phyloP scores from a whole-genome alignment of 2,113 vertebrate species.

The Xenopus tropicalis region UCB_Xtro_10.0 CM004449.2:21475501-21476000 shows the following conservation, averaged over 20 bases:
- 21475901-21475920: neutral
- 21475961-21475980: constrained; percentile 26
- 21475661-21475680: too few relatives aligned
- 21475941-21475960: constrained; percentile 4
- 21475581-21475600: too few relatives aligned
- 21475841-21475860: neutral
- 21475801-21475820: neutral
- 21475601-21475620: too few relatives aligned
- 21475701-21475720: too few relatives aligned
- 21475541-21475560: too few relatives aligned
- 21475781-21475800: neutral
- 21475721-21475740: too few relatives aligned
- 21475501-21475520: too few relatives aligned
- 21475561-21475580: too few relatives aligned
- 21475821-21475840: neutral
- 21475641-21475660: too few relatives aligned
- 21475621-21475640: too few relatives aligned
- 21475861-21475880: neutral
- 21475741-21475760: neutral
- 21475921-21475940: constrained; percentile 12
- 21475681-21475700: too few relatives aligned
- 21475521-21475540: too few relatives aligned
- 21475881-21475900: neutral
- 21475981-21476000: constrained; percentile 41
- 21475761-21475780: neutral